Evolutionary conservation across 2,113 vertebrate genomes (phyloP), one percentile per base, ranked within the genome.

Genomic region (Ornithorhynchus anatinus): DNA sequence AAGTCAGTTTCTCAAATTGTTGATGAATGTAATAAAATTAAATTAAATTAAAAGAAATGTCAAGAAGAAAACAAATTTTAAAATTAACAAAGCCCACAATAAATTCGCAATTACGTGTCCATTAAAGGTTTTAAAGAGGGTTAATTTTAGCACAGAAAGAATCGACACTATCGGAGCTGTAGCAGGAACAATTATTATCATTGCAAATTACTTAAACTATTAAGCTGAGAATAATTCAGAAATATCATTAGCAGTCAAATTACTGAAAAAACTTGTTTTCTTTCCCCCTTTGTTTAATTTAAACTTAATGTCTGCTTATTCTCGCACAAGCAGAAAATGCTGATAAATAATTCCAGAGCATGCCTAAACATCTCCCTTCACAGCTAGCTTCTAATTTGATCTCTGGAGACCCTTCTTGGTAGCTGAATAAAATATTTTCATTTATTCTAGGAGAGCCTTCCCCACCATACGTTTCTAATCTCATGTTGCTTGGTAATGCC

Each of bases 321-420:
- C 88, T 89, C 80, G 89, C 88, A 92, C 84, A 89, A 89, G 87
- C 85, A 92, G 87, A 92, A 92, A 92, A 94, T 90, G 82, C 91
- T 91, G 91, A 93, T 94, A 95, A 94, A 94, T 94, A 94, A 95
- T 95, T 94, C 93, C 88, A 89, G 90, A 86, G 87, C 91, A 91
- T 93, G 92, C 92, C 89, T 92, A 94, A 94, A 91, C 89, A 93
- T 91, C 89, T 93, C 91, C 92, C 92, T 92, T 94, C 93, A 92
- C 91, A 95, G 91, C 86, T 82, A 92, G 91, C 88, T 91, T 89
- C 93, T 95, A 94, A 96, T 95, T 94, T 95, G 92, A 92, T 94
- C 93, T 91, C 92, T 84, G 68, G 93, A 91, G 92, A 93, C 90
- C 88, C 56, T 86, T 86, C 81, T 87, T 84, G 53, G 84, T 88